These are phyloP conservation scores for Sebastes cheni DNA, from an alignment of 2,797 vertebrate genomes.

Conservation along the genomic window DNA sequence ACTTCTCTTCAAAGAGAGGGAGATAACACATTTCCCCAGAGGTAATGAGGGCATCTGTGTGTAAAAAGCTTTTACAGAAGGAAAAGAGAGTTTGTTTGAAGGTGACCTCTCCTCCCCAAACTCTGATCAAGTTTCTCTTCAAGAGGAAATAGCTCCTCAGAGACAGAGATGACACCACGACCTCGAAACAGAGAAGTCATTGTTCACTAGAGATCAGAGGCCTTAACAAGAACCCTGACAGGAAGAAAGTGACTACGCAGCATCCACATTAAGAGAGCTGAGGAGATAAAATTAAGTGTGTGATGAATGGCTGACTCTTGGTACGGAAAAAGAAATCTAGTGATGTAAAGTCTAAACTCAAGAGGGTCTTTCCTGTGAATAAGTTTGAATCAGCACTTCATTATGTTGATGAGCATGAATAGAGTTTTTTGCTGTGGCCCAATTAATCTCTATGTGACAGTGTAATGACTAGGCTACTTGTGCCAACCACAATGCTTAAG, in stretches of 20 bases:
- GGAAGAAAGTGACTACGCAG: not conserved
- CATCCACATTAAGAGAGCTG: not conserved
- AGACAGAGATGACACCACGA: slow-evolving; percentile 22
- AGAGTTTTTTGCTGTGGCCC: not conserved
- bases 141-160: slow-evolving; percentile 40
- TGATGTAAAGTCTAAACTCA: not conserved
- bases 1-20: slow-evolving; percentile 13
- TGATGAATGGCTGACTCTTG: not conserved
- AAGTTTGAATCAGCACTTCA: not conserved
- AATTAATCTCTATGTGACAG: slow-evolving; percentile 1
- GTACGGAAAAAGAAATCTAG: not conserved
- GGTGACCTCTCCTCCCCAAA: slow-evolving; percentile 27
- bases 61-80: not conserved
- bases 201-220: slow-evolving; percentile 34
- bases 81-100: slow-evolving; percentile 36
- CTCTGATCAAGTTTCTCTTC: slow-evolving; percentile 21
- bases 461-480: slow-evolving; percentile 1
- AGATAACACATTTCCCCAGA: not conserved
- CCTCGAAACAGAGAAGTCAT: slow-evolving; percentile 33
- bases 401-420: not conserved
- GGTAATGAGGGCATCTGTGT: not conserved
- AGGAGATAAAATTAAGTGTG: not conserved
- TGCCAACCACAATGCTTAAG: not conserved
- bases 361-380: not conserved
- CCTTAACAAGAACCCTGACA: slow-evolving; percentile 1